Base-by-base conservation (phyloP, 1,140 invertebrate genomes). In the Platyura marginata region DNA sequence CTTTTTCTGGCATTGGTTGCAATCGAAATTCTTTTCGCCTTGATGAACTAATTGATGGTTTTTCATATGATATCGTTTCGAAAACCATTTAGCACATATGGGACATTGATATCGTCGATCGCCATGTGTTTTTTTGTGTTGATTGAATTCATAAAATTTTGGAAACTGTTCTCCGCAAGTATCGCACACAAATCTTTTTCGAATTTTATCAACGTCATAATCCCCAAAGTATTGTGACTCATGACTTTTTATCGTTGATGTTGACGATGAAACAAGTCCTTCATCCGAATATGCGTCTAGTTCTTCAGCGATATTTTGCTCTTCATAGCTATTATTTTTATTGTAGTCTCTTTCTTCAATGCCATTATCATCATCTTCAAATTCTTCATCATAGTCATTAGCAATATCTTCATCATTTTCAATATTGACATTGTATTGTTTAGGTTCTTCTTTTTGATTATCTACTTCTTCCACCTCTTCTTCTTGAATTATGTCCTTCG, bases 311-410 rank as follows among this genome's bases (percentile, higher is more conserved):
- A n/a, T n/a, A n/a, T n/a, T n/a, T n/a, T n/a, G n/a, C n/a, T n/a
- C n/a, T n/a, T n/a, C n/a, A n/a, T n/a, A n/a, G n/a, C n/a, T n/a
- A n/a, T n/a, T n/a, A n/a, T n/a, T n/a, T n/a, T 20, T 11, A 36
- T 45, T 9, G 38, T 2, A 9, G 10, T 25, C 2, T 18, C 40
- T 21, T 8, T 32, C 40, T 18, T 37, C 18, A 15, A 23, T 21
- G 13, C 15, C 33, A 16, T 44, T 22, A 22, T 46, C 23, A 10
- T 43, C 19, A 3, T 25, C 16, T 18, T 43, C 33, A 13, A 33
- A 41, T 43, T 49, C 46, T 0, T 44, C 44, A n/a, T 46, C 5
- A 13, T 47, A 44, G n/a, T 44, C 44, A 4, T 46, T 37, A 10
- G 46, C 46, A 10, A 44, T 47, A n/a, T 48, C 44, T 11, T 47